These are phyloP conservation scores for Nephrotoma flavescens DNA, from an alignment of 2,888 invertebrate genomes.

Conservation along the genomic window DNA sequence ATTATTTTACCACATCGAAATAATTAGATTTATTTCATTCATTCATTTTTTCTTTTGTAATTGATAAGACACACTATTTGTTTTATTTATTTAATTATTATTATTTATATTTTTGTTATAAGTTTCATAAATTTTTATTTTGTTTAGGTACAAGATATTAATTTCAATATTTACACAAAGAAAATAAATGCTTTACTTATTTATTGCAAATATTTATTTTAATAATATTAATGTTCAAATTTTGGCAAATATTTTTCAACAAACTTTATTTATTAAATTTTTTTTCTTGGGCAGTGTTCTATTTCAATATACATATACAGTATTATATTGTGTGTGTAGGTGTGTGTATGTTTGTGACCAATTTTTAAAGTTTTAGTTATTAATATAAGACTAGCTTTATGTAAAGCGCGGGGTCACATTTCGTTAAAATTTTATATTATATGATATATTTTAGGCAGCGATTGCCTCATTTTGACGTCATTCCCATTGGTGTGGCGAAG, in stretches of 20 bases:
- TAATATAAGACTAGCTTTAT: not conserved
- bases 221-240: not conserved
- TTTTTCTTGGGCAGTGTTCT: not conserved
- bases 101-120: not conserved
- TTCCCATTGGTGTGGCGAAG: slow-evolving; percentile 97
- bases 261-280: not conserved
- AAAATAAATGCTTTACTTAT: not conserved
- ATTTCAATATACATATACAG: not conserved
- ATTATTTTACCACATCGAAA: not conserved
- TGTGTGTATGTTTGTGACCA: not conserved
- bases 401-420: not conserved
- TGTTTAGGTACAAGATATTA: not conserved
- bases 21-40: not conserved
- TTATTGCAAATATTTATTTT: not conserved
- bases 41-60: not conserved
- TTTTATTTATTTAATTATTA: not conserved
- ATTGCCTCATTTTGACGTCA: slow-evolving; percentile 49
- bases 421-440: not conserved
- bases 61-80: not conserved
- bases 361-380: not conserved
- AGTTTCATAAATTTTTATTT: not conserved
- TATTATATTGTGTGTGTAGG: not conserved
- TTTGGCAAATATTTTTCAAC: not conserved
- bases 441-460: slow-evolving; percentile 29
- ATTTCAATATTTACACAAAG: not conserved